Evolutionary conservation across 2,113 vertebrate genomes (phyloP).

Genomic region (Heterocephalus glaber): DNA sequence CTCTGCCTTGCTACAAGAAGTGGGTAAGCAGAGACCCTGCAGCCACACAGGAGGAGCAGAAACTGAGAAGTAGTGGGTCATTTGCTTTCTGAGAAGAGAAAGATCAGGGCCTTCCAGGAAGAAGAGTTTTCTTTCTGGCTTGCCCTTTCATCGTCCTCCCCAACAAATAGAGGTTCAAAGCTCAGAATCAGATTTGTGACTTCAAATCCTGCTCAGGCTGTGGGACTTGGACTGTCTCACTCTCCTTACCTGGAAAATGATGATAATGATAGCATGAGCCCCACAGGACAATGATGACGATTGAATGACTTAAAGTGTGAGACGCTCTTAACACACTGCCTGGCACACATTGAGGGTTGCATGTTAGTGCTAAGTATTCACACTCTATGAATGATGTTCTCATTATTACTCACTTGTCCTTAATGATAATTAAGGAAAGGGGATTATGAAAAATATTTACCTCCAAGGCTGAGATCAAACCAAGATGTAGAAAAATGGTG

Average conservation of each 20-base stretch:
- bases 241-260: not conserved
- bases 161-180: not conserved
- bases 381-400: not conserved
- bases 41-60: not conserved
- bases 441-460: not conserved
- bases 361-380: not conserved
- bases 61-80: too few species aligned
- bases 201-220: not conserved
- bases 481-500: not conserved
- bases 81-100: conserved; percentile 4
- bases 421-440: not conserved
- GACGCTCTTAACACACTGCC: conserved; percentile 10
- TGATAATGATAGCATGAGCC: fast-evolving
- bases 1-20: not conserved
- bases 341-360: not conserved
- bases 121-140: not conserved
- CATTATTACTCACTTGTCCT: not conserved
- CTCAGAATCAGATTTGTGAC: not conserved
- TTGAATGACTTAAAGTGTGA: not conserved
- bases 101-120: not conserved
- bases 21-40: not conserved
- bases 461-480: not conserved
- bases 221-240: not conserved
- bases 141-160: not conserved
- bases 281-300: not conserved